Evolutionary conservation across 2,113 vertebrate genomes (phyloP).

Genomic region (Apteryx owenii): DNA sequence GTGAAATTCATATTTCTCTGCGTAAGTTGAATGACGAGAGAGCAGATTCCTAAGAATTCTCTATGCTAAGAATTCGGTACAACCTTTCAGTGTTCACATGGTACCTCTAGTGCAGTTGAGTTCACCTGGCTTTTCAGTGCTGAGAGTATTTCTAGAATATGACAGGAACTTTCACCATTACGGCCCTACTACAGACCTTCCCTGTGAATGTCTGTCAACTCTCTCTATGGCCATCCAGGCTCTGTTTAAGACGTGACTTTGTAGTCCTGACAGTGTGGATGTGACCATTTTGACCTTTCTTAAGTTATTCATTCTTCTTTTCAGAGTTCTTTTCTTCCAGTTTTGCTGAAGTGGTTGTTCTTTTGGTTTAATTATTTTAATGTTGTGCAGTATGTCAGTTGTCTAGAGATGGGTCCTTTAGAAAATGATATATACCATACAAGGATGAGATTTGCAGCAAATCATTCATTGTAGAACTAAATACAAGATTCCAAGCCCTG

Average conservation of each 20-base stretch:
- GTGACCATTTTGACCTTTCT: neutral
- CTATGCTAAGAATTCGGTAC: neutral
- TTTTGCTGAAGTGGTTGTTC: neutral
- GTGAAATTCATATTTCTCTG: neutral
- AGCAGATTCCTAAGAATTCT: conserved; percentile 7
- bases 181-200: neutral
- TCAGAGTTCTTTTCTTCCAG: neutral
- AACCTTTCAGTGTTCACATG: neutral
- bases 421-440: neutral
- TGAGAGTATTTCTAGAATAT: neutral
- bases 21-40: neutral
- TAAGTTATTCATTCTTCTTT: neutral
- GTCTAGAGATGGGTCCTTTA: neutral
- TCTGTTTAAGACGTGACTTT: neutral
- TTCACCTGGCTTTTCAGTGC: neutral
- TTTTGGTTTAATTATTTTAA: conserved; percentile 21
- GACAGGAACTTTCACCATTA: neutral
- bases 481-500: neutral
- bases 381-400: neutral
- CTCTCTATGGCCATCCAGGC: neutral
- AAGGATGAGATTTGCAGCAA: neutral
- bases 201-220: neutral
- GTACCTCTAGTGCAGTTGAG: neutral
- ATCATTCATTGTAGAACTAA: neutral
- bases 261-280: neutral